phyloP scores from a whole-genome alignment of 2,113 vertebrate species.

The Otolemur garnettii region DNA sequence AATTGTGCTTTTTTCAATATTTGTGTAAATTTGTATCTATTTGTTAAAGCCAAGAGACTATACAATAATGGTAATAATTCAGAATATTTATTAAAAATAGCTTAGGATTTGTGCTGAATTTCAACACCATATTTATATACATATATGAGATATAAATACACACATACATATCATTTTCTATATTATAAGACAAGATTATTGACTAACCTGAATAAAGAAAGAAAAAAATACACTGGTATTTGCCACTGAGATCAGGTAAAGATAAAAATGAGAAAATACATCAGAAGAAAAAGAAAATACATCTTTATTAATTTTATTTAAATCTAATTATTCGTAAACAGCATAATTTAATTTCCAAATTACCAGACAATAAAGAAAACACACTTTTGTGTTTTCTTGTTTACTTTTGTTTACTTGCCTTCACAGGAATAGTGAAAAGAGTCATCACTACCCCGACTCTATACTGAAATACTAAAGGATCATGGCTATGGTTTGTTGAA shows the following conservation, averaged over 20 bases:
- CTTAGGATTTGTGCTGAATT: background rate
- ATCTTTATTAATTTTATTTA: conserved; percentile 38
- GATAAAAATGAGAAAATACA: background rate
- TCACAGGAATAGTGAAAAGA: background rate
- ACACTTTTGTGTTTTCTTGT: background rate
- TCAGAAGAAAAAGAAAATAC: background rate
- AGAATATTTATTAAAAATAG: background rate
- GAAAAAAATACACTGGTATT: background rate
- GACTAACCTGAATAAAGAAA: background rate
- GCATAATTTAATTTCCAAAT: background rate
- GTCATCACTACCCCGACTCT: background rate
- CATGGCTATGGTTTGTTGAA: background rate
- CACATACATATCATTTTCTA: background rate
- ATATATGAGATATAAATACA: background rate
- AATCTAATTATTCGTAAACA: background rate
- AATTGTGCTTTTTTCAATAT: background rate
- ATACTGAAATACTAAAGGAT: background rate
- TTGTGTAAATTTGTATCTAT: background rate
- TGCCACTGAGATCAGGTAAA: background rate
- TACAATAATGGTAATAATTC: background rate
- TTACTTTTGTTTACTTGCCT: background rate
- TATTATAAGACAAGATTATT: background rate
- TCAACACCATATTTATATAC: background rate
- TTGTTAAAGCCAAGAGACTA: background rate
- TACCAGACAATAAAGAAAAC: background rate